A percentile compares a stretch with the other conserved stretches of the same genome.
These are phyloP conservation scores for Macrobrachium nipponense DNA, from an alignment of 1,140 invertebrate species.

Conservation along the genomic window DNA sequence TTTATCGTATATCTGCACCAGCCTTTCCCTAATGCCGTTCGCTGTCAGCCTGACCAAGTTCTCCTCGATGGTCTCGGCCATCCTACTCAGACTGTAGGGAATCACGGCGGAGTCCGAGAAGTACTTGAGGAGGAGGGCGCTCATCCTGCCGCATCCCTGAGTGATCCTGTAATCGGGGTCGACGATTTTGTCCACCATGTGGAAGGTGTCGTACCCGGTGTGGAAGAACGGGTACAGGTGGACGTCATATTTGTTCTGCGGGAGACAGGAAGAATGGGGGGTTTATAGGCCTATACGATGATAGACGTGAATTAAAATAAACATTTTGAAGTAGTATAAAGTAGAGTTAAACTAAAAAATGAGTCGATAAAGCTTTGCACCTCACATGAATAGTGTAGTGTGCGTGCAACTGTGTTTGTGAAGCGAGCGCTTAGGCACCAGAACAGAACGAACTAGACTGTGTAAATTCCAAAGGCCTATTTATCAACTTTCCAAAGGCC, in stretches of 20 bases:
- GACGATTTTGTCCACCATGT: conserved; percentile 48
- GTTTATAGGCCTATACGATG: too few relatives aligned
- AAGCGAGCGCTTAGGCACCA: too few relatives aligned
- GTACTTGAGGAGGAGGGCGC: conserved; percentile 25
- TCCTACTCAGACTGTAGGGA: conserved; percentile 32
- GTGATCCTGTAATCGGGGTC: conserved; percentile 59
- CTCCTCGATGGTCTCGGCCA: conserved; percentile 15
- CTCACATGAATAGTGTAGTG: too few relatives aligned
- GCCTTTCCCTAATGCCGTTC: not conserved
- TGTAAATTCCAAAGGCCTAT: not conserved
- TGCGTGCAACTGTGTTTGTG: too few relatives aligned
- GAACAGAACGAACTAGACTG: too few relatives aligned
- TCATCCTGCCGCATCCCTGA: conserved; percentile 62
- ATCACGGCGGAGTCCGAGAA: conserved; percentile 38
- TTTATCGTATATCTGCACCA: conserved; percentile 40
- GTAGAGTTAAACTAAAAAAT: too few relatives aligned
- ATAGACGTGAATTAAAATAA: too few relatives aligned
- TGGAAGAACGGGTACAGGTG: conserved; percentile 58
- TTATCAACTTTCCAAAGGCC: too few relatives aligned
- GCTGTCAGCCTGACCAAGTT: not conserved
- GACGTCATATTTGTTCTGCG: conserved; percentile 42
- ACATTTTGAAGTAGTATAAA: too few relatives aligned
- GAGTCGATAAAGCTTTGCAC: too few relatives aligned
- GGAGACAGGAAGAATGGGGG: too few relatives aligned
- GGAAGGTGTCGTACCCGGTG: conserved; percentile 63